Evolutionary conservation across 2,113 vertebrate species (phyloP).

Genomic region (Oncorhynchus mykiss): DNA sequence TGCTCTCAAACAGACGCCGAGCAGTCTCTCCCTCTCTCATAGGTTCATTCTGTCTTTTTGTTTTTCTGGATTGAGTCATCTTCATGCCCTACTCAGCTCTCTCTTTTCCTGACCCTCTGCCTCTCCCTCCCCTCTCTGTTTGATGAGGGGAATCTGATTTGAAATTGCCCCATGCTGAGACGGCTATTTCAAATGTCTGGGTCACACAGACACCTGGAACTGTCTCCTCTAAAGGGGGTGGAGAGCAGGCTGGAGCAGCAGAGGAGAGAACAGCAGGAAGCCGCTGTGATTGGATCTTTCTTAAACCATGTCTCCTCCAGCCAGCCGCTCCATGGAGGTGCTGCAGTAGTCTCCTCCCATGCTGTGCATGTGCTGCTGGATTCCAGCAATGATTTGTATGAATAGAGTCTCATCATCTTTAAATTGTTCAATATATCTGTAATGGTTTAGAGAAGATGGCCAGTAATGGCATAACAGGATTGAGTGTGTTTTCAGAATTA

Average conservation of each 20-base stretch:
- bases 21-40: constrained; percentile 18
- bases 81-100: constrained; percentile 20
- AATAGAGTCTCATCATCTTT: no score
- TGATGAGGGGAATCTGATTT: constrained; percentile 62
- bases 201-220: constrained; percentile 53
- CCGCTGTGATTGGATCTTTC: constrained; percentile 29
- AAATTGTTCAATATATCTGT: no score
- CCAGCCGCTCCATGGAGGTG: neutral
- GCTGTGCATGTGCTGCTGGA: neutral
- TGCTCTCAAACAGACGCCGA: neutral
- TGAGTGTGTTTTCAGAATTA: no score
- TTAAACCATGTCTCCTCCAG: constrained; percentile 10
- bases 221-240: neutral
- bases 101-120: constrained; percentile 33
- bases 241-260: neutral
- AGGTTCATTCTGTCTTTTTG: constrained; percentile 15
- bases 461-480: no score
- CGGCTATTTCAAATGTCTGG: constrained; percentile 63
- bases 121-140: constrained; percentile 45
- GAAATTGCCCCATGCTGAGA: constrained; percentile 62
- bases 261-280: constrained; percentile 41
- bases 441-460: no score
- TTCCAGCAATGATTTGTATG: no score
- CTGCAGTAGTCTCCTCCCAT: neutral
- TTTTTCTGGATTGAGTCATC: constrained; percentile 49